Evolutionary conservation across 2,888 invertebrate genomes (phyloP), one percentile per base, ranked within the genome.

Genomic region (Coelopa pilipes): DNA sequence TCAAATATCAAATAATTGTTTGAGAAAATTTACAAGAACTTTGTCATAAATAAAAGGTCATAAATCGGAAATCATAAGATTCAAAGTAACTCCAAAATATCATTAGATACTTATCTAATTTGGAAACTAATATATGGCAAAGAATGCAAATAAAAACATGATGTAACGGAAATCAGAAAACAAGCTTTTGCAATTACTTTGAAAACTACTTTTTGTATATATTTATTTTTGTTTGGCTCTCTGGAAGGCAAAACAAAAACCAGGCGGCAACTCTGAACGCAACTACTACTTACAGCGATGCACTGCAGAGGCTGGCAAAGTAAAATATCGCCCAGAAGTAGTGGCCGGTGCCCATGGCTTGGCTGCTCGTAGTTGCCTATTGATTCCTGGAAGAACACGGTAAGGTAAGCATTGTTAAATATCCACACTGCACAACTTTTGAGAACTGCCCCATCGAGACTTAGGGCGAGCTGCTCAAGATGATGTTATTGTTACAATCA

Each of bases 301-400:
- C 88, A 81, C 88, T 88, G 84, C 88, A 88, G 79, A 88, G 83
- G 80, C 87, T 88, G 81, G 87, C 86, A 85, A 88, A 87, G 80
- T 87, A 88, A 78, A 88, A 86, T 80, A 88, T 84, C 81, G 86
- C 87, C 88, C 87, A 88, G 82, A 88, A 86, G 77, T 84, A 87
- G 79, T 88, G 87, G 79, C 87, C 86, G 81, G 86, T 86, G 82
- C 86, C 87, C 88, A 87, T 88, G 82, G 83, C 86, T 13, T 10
- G 46, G 55, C 12, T 63, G 53, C 34, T 34, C 7, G 34, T 34
- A 34, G 34, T 17, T 71, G 13, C 21, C n/a, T 45, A 24, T 46
- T 24, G 13, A 34, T 62, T 15, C 34, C 34, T 34, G 45, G 34
- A 34, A 60, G 34, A 45, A n/a, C n/a, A n/a, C n/a, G n/a, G n/a